A percentile compares a stretch with the other conserved stretches of the same genome.
Conservation (phyloP, 2,888 invertebrate species). For the Strigamia transsilvanica region DNA sequence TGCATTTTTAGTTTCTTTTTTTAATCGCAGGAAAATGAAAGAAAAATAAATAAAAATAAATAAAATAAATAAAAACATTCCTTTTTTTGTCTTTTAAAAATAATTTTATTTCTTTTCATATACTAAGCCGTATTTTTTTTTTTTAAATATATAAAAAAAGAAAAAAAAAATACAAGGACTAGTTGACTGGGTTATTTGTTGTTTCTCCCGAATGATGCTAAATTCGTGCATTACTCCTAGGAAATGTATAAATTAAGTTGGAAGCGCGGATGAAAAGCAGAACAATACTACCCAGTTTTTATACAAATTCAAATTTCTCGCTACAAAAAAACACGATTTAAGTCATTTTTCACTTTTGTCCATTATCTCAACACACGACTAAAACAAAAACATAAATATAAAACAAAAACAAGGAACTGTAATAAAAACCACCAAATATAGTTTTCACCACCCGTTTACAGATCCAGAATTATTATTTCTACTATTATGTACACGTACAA, state of each 20-base stretch:
- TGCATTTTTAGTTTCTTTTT: not conserved
- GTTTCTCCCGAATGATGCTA: not conserved
- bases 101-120: not conserved
- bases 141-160: not conserved
- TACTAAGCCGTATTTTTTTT: not conserved
- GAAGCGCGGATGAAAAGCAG: not conserved
- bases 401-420: not conserved
- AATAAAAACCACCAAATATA: not conserved
- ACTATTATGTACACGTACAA: not conserved
- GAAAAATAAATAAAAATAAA: not conserved
- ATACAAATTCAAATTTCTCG: not conserved
- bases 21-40: not conserved
- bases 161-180: not conserved
- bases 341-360: not conserved
- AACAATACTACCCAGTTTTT: not conserved
- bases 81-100: too few relatives aligned
- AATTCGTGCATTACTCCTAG: not conserved
- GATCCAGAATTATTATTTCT: not conserved
- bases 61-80: too few relatives aligned
- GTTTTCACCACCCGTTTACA: not conserved
- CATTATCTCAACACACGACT: not conserved
- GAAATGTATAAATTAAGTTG: conserved; percentile 5
- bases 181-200: not conserved
- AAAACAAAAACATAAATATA: not conserved
- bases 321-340: not conserved